These are phyloP conservation scores for Clanis bilineata DNA, from an alignment of 2,888 invertebrate genomes.

Conservation along the genomic window DNA sequence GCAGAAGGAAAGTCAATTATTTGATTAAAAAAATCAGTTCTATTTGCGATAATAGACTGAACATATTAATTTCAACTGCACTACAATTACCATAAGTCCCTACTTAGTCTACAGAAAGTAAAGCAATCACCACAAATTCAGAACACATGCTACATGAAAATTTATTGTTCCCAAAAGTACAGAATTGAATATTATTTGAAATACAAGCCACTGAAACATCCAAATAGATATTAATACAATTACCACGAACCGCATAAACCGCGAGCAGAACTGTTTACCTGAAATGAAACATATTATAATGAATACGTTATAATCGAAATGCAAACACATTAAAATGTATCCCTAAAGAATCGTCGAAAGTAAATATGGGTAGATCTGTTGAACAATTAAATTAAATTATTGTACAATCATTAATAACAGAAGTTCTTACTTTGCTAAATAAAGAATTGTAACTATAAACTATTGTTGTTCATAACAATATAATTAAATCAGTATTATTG, in stretches of 20 bases:
- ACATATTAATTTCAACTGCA: too few relatives aligned
- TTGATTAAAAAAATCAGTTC: too few relatives aligned
- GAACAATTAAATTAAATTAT: background rate
- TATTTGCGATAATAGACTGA: too few relatives aligned
- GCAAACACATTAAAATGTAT: background rate
- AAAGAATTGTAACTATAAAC: background rate
- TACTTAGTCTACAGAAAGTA: background rate
- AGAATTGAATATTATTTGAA: background rate
- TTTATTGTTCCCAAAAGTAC: background rate
- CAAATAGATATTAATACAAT: slow-evolving; percentile 14
- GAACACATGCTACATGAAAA: background rate
- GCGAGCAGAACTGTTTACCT: background rate
- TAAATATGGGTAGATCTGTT: background rate
- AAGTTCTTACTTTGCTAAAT: background rate
- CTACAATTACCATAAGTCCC: too few relatives aligned
- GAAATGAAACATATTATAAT: slow-evolving; percentile 8
- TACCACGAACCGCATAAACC: slow-evolving; percentile 24
- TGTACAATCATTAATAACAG: background rate
- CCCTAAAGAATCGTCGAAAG: background rate
- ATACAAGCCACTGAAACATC: background rate
- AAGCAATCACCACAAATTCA: too few relatives aligned
- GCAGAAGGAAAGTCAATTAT: too few relatives aligned
- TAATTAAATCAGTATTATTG: too few relatives aligned
- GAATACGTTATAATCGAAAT: background rate
- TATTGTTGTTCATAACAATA: too few relatives aligned